Evolutionary conservation across 2,797 vertebrate genomes (phyloP).

Genomic region (Brachymystax lenok): DNA sequence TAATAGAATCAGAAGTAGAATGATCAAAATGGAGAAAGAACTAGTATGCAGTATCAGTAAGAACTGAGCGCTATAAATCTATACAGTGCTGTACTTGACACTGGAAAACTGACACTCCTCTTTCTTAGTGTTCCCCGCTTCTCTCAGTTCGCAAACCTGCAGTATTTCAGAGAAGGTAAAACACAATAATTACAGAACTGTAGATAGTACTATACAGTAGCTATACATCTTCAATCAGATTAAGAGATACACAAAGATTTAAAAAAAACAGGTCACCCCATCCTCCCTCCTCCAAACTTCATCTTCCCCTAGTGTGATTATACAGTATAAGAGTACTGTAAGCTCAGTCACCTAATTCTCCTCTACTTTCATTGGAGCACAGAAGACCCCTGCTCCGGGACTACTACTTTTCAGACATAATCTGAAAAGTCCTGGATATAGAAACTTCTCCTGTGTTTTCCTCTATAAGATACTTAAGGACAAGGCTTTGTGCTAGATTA

Average conservation of each 20-base stretch:
- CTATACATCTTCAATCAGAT: conserved; percentile 5
- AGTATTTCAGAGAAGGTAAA: conserved; percentile 18
- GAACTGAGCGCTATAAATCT: neutral
- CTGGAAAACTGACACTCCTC: conserved; percentile 8
- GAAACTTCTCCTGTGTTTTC: conserved; percentile 69
- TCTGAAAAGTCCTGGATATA: conserved; percentile 69
- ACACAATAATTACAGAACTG: conserved; percentile 5
- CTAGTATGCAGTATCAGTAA: neutral
- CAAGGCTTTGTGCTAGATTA: conserved; percentile 74
- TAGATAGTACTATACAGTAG: neutral
- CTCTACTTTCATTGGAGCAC: conserved; percentile 55
- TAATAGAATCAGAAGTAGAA: too few relatives aligned
- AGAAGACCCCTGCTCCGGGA: conserved; percentile 57
- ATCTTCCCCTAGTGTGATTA: conserved; percentile 62
- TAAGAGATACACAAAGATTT: neutral
- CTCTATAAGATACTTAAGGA: conserved; percentile 71
- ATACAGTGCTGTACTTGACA: neutral
- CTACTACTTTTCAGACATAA: conserved; percentile 51
- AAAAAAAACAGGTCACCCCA: conserved; percentile 52
- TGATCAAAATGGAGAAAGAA: neutral
- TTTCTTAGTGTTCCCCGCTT: conserved; percentile 7
- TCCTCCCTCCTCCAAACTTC: conserved; percentile 17
- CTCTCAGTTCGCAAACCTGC: conserved; percentile 8
- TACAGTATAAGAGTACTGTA: conserved; percentile 51
- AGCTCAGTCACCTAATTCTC: conserved; percentile 70